A percentile compares a stretch with the other conserved stretches of the same genome.
Conservation (phyloP, 2,113 vertebrate species). For the Platysternon megacephalum region DNA sequence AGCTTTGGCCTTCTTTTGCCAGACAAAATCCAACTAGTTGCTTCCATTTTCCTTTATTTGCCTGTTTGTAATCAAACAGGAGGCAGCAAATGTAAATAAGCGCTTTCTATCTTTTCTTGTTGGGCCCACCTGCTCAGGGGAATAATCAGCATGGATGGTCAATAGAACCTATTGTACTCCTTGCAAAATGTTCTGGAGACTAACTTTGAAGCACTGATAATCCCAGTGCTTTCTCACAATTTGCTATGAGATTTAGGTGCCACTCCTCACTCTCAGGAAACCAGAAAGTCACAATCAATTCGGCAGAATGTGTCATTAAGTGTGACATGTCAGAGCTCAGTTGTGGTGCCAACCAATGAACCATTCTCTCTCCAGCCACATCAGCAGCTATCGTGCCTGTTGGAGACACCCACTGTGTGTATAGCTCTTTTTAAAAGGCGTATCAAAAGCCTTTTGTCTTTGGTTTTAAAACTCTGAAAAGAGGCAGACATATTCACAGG, state of each 20-base stretch:
- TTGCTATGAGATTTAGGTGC: neutral
- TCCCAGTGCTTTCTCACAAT: neutral
- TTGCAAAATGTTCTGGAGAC: neutral
- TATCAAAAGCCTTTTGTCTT: neutral
- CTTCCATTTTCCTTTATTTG: neutral
- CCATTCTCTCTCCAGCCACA: neutral
- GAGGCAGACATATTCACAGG: neutral
- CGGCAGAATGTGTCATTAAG: neutral
- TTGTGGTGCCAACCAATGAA: neutral
- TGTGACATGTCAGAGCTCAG: neutral
- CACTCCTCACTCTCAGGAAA: neutral
- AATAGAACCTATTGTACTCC: neutral
- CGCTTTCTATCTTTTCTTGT: neutral
- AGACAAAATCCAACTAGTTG: neutral
- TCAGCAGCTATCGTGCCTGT: neutral
- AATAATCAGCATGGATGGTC: neutral
- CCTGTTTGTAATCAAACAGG: neutral
- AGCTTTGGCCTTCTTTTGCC: neutral
- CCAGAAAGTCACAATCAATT: neutral
- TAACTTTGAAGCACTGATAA: neutral
- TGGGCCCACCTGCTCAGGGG: neutral
- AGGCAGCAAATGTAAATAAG: neutral
- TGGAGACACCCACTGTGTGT: fast-evolving
- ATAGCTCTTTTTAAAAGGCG: fast-evolving
- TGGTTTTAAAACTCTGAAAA: neutral